Conservation (phyloP, 1,140 invertebrate genomes). For the Hydropsyche tenuis region DNA sequence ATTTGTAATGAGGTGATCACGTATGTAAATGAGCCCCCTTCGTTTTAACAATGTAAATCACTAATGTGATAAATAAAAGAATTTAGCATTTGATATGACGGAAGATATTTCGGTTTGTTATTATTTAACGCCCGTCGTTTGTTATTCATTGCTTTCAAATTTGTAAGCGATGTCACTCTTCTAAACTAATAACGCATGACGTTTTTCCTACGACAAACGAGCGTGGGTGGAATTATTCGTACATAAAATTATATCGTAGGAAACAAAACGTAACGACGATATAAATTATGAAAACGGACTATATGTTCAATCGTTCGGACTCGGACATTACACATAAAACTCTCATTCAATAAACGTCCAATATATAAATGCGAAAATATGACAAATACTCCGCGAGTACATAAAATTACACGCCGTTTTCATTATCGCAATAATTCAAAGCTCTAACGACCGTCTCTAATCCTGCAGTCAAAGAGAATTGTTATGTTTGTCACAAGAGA, state of each 20-base stretch:
- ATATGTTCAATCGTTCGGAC: neutral
- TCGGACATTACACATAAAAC: conserved; percentile 4
- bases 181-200: conserved; percentile 6
- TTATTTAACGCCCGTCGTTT: neutral
- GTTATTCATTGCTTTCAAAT: conserved; percentile 17
- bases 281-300: conserved; percentile 28
- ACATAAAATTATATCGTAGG: conserved; percentile 29
- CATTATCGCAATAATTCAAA: neutral
- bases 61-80: too few species aligned
- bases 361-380: conserved; percentile 22
- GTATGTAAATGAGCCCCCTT: too few species aligned
- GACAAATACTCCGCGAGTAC: neutral
- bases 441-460: too few species aligned
- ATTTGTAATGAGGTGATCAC: too few species aligned
- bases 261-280: conserved; percentile 30
- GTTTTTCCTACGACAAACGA: neutral
- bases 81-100: too few species aligned
- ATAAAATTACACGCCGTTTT: conserved; percentile 12
- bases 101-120: too few species aligned
- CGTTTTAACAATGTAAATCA: too few species aligned
- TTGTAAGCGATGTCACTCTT: conserved; percentile 8
- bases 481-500: too few species aligned
- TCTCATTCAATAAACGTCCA: conserved; percentile 20
- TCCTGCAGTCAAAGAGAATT: too few species aligned
- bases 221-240: conserved; percentile 25